Base-by-base conservation (phyloP, 2,888 invertebrate species). In the Fabriciana adippe region DNA sequence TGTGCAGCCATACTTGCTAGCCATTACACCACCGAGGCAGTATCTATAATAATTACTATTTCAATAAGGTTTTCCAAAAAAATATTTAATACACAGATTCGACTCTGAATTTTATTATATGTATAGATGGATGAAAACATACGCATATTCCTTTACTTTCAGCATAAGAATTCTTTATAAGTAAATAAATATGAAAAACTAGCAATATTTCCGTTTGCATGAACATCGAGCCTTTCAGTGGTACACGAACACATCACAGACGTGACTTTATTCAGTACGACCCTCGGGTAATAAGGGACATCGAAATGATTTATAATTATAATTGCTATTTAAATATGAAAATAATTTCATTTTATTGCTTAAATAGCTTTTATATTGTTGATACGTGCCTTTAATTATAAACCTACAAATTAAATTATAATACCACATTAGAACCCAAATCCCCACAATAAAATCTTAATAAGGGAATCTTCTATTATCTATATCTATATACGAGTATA, bases 261-360 rank as follows among this genome's bases (percentile, higher is more conserved):
- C 64, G 64, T 64, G 64, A 64, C 64, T 50, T 56, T 56, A 64
- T 64, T 51, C 64, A 45, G 41, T 14, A 50, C 56, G 6, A 35
- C 55, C 64, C 64, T 51, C 13, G 64, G 56, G 64, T 57, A 61
- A 61, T 50, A 51, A 57, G 61, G 51, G 21, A 21, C 16, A n/a
- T 50, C 48, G 41, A 51, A 57, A 16, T 51, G 16, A 16, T 51
- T 51, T 51, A 51, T 51, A 51, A 51, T 51, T 51, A 51, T 16
- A 51, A 51, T 51, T 2, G n/a, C 16, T 5, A n/a, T 51, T 51
- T 51, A 16, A 16, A 51, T 51, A 15, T 51, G n/a, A 50, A n/a
- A 50, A 50, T n/a, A 51, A 51, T 16, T 16, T 16, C 16, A 51
- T n/a, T 16, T 51, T 16, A n/a, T 16, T n/a, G 6, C 16, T 50